Base-by-base conservation (phyloP, 2,797 vertebrate species). In the Lepilemur ruficaudatus region DNA sequence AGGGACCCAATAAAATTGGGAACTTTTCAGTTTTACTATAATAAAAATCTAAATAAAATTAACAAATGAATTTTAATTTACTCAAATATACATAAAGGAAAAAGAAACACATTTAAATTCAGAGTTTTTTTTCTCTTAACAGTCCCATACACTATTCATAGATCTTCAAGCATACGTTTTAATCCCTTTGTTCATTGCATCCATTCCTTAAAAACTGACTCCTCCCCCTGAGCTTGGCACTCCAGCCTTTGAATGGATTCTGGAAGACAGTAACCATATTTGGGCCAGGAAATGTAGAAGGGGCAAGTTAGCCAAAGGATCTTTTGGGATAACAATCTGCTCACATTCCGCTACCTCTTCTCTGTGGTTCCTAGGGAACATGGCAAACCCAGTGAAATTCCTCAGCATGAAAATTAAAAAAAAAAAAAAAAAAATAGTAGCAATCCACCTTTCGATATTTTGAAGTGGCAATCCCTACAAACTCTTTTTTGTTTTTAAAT, bases 231-330 rank as follows among this genome's bases (percentile, higher is more conserved):
- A n/a, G 41, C 48, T 67, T 85, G 75, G 70, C 32, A 41, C 32
- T 75, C 46, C 28, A 83, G 76, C 2, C 12, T 93, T 35, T 57
- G 67, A 59, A 46, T 85, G 55, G 55, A 72, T 95, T 94, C 43
- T 79, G 28, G 28, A 30, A 88, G 87, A 94, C 50, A 84, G 38
- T 43, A 96, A 95, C 30, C 90, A 96, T 57, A 86, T 80, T 70
- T 93, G 50, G 41, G 69, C 7, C 25, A 92, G 80, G 69, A 95
- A 89, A 87, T 76, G 20, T 5, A 90, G 89, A 85, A 81, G 5
- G 32, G 28, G 4, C 3, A 81, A 38, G 20, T 46, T 83, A 79
- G 32, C 48, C 86, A 92, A 93, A 93, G 22, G 23, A n/a, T 57
- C 72, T 87, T 82, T 86, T 43, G 79, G 30, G 73, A 67, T 50